These are phyloP conservation scores for Calameuta pallipes DNA, from an alignment of 2,888 invertebrate genomes.

Conservation along the genomic window DNA sequence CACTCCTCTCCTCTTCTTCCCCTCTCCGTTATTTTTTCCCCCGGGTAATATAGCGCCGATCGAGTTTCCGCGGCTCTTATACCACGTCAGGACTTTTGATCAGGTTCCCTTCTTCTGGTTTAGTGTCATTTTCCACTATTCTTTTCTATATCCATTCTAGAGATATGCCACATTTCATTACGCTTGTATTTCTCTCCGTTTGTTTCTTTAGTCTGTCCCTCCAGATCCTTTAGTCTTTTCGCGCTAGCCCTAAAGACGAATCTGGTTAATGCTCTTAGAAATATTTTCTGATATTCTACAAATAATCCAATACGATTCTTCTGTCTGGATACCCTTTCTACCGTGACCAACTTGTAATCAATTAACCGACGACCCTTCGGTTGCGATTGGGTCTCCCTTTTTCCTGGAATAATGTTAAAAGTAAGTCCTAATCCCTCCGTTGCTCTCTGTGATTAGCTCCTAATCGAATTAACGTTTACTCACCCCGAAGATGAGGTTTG, in stretches of 20 bases:
- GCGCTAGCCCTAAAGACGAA: slow-evolving; percentile 8
- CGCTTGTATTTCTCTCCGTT: not conserved
- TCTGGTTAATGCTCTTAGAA: not conserved
- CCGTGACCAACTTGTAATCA: slow-evolving; percentile 49
- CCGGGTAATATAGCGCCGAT: slow-evolving; percentile 8
- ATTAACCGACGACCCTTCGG: slow-evolving; percentile 44
- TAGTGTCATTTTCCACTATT: not conserved
- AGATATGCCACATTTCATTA: not conserved
- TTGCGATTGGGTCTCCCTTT: slow-evolving; percentile 43
- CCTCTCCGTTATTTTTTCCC: slow-evolving; percentile 7
- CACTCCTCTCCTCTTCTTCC: slow-evolving; percentile 11
- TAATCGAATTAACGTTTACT: not conserved
- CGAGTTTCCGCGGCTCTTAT: not conserved
- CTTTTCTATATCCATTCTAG: not conserved
- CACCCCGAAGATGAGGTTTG: too few relatives aligned
- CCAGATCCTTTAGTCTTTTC: not conserved
- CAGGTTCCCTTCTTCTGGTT: not conserved
- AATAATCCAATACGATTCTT: not conserved
- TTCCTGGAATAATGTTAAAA: not conserved
- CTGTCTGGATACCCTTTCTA: not conserved
- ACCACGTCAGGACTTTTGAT: not conserved
- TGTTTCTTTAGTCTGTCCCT: not conserved
- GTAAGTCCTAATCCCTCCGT: not conserved
- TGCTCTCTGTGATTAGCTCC: not conserved
- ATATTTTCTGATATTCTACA: not conserved